Conservation (phyloP, 2,113 vertebrate genomes). For the Sylvietta virens region DNA sequence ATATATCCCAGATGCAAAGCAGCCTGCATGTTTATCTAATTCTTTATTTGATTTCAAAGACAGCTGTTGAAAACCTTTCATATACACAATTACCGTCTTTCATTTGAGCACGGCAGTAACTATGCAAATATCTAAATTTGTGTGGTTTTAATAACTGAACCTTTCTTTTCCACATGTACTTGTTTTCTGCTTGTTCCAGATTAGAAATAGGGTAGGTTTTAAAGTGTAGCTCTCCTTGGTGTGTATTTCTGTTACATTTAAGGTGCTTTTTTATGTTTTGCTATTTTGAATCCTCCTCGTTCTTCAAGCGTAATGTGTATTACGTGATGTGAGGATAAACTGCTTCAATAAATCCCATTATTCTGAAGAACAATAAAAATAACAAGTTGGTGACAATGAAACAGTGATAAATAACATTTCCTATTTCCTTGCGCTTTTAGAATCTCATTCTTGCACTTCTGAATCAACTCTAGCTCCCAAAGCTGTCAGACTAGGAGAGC, state of each 20-base stretch:
- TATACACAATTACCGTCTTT: slow-evolving; percentile 10
- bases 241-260: neutral
- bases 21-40: neutral
- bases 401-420: slow-evolving; percentile 48
- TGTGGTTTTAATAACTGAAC: slow-evolving; percentile 1
- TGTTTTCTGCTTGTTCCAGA: neutral
- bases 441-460: slow-evolving; percentile 19
- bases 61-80: neutral
- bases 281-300: neutral
- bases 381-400: slow-evolving; percentile 36
- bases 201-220: neutral
- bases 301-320: neutral
- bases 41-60: slow-evolving; percentile 14
- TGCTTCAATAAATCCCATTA: slow-evolving; percentile 51
- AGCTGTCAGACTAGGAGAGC: neutral
- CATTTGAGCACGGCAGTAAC: neutral
- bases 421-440: neutral
- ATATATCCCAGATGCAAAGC: neutral
- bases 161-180: neutral
- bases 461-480: neutral
- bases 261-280: neutral
- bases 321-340: slow-evolving; percentile 30
- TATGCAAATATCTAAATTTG: neutral
- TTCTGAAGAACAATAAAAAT: slow-evolving; percentile 65
- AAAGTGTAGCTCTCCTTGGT: neutral